A percentile compares a stretch with the other conserved stretches of the same genome.
Evolutionary conservation across 2,113 vertebrate genomes (phyloP).

Genomic region (Leucopternis melanops): DNA sequence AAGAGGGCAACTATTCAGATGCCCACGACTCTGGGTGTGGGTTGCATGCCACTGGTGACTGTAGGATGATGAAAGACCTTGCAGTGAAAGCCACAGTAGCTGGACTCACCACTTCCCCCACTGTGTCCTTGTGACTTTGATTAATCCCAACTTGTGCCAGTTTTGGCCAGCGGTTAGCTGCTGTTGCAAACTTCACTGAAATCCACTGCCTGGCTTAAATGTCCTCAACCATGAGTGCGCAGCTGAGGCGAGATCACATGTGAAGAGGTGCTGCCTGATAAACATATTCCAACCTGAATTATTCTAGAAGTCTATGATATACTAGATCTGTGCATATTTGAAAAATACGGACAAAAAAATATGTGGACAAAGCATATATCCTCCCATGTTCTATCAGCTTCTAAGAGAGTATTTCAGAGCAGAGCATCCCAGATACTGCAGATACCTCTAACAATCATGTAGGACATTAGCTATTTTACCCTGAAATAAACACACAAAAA

Average conservation of each 20-base stretch:
- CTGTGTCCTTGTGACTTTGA: background rate
- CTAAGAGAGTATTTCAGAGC: background rate
- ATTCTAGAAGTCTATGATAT: background rate
- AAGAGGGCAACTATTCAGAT: background rate
- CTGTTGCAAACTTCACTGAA: background rate
- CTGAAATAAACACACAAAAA: background rate
- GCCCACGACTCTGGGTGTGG: background rate
- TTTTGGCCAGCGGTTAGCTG: background rate
- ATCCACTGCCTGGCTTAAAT: background rate
- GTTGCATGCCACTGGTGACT: background rate
- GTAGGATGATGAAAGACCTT: background rate
- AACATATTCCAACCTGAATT: background rate
- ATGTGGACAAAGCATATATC: background rate
- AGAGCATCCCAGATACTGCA: background rate
- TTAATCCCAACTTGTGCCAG: background rate
- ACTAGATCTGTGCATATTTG: background rate
- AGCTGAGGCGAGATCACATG: rapidly evolving
- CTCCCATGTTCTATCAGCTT: background rate
- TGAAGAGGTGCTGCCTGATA: background rate
- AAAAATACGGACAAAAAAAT: background rate
- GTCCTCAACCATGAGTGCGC: rapidly evolving
- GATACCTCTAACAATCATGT: background rate
- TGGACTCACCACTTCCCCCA: background rate
- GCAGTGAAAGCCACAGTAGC: background rate
- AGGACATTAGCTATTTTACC: background rate